Conservation (phyloP, 2,113 vertebrate genomes). For the Calidris pugnax region DNA sequence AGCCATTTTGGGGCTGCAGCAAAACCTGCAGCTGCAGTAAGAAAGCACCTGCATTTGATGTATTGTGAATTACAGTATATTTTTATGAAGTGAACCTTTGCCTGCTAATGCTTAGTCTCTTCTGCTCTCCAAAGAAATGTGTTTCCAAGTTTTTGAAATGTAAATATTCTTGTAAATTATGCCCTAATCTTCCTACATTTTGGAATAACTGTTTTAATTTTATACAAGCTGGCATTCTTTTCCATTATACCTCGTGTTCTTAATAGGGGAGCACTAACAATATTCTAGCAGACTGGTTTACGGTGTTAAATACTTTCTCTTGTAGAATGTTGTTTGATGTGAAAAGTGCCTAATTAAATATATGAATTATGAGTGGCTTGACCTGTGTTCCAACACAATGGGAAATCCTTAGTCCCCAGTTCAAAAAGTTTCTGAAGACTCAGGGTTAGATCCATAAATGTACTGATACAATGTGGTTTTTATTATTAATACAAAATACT, state of each 20-base stretch:
- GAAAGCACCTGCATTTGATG: not conserved
- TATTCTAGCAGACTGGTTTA: not conserved
- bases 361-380: not conserved
- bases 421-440: not conserved
- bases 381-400: not conserved
- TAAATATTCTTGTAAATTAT: not conserved
- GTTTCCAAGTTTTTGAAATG: not conserved
- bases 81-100: not conserved
- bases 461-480: rapidly evolving
- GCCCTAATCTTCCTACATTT: not conserved
- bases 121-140: not conserved
- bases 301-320: not conserved
- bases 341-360: not conserved
- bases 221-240: not conserved
- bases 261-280: not conserved
- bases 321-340: not conserved
- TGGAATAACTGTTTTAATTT: not conserved
- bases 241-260: not conserved
- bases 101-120: not conserved
- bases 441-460: not conserved
- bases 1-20: not conserved
- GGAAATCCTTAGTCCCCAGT: not conserved
- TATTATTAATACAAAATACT: not conserved
- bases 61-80: not conserved
- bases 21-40: not conserved